Evolutionary conservation across 2,888 invertebrate genomes (phyloP), one percentile per base, ranked within the genome.

Genomic region (Netelia fuscicornis): DNA sequence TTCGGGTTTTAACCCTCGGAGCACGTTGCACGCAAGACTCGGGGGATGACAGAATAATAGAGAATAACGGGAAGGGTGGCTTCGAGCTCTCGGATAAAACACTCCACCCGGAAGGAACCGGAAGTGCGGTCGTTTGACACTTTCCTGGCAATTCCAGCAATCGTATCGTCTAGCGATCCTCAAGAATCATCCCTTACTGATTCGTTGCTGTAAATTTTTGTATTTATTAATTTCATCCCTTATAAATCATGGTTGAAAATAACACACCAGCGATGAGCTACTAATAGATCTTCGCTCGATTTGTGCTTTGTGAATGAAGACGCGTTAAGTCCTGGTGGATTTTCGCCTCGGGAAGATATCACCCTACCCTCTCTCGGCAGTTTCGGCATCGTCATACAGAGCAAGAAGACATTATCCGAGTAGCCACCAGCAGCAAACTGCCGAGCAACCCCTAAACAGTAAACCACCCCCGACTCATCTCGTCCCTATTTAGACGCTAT

Each of bases 111-210:
- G 54, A 62, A 65, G 84, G 88, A 90, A 89, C 87, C 90, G 92
- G 92, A 92, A 91, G 90, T 89, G 88, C 89, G 91, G 88, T 89
- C 89, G 91, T 92, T 92, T 92, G 89, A 89, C 88, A 89, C 89
- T 90, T 92, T 88, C 90, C 87, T 87, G 71, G 25, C 82, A 75
- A 88, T 89, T 78, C 72, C 82, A 80, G 30, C 75, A 68, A 23
- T 42, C 60, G 67, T 62, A 54, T 48, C 2, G 30, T 20, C 60
- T 44, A 17, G 42, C 20, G 42, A 56, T 42, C 25, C 30, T 65
- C 11, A 9, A 23, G 23, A n/a, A 1, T 23, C 20, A 30, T 10
- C 68, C 48, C 44, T 20, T 56, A 9, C 20, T 25, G 60, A 77
- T 78, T 68, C 20, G 11, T 44, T 13, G n/a, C 52, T 60, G 10